Conservation (phyloP, 2,113 vertebrate genomes). For the Hylia prasina region DNA sequence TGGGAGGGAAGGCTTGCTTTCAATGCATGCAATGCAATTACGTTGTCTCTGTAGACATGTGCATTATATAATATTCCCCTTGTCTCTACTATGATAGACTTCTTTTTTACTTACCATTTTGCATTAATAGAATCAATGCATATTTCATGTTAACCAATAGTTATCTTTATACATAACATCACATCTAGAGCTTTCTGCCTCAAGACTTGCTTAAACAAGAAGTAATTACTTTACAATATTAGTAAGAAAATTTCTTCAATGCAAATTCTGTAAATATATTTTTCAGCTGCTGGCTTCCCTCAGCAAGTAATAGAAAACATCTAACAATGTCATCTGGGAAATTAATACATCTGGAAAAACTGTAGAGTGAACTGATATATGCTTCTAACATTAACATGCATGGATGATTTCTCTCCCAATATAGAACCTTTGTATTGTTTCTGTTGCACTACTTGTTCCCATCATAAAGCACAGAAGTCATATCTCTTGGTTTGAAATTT, state of each 20-base stretch:
- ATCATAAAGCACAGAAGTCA: background rate
- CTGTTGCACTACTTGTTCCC: background rate
- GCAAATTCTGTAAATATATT: background rate
- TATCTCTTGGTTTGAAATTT: background rate
- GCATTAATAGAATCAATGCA: background rate
- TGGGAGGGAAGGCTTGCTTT: background rate
- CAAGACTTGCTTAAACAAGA: background rate
- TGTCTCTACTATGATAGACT: background rate
- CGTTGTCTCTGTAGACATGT: background rate
- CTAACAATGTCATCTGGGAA: slow-evolving; percentile 4
- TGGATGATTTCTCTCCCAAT: background rate
- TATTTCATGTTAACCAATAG: background rate
- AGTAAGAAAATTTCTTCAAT: background rate
- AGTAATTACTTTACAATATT: background rate
- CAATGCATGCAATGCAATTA: background rate
- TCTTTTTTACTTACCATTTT: background rate
- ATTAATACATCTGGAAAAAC: background rate
- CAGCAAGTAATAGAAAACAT: background rate
- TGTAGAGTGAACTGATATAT: background rate
- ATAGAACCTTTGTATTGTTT: background rate
- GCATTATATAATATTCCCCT: background rate
- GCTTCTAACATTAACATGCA: background rate
- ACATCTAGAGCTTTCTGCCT: background rate
- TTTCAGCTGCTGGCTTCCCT: background rate
- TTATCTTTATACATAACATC: background rate